Evolutionary conservation across 2,113 vertebrate species (phyloP), one percentile per base, ranked within the genome.

Genomic region (Nematolebias whitei): DNA sequence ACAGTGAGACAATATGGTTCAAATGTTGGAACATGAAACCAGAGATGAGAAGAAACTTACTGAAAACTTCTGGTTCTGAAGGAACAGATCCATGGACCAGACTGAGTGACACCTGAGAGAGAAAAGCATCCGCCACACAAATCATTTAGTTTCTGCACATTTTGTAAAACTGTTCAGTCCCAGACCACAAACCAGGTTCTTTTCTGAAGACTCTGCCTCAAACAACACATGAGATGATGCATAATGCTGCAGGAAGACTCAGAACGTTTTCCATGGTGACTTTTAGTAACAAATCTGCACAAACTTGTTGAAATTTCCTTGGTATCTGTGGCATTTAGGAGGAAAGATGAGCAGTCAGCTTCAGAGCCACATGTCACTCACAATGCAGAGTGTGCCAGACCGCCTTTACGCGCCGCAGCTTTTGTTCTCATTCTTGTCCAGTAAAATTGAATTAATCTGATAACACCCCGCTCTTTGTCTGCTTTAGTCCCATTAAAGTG

Each of bases 21-120:
- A n/a, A n/a, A n/a, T n/a, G n/a, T n/a, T n/a, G n/a, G n/a, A n/a
- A n/a, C n/a, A n/a, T n/a, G n/a, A n/a, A n/a, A n/a, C n/a, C n/a
- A 45, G 3, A 51, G 0, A 48, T 23, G 12, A 60, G 26, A 19
- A 48, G 26, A 67, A 56, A 90, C 90, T 92, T 91, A 93, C 89
- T 89, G 70, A 89, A 89, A 88, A 83, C 66, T 75, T 81, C 78
- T 85, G 87, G 83, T 85, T 54, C 87, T 84, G 84, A 83, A 74
- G 76, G 87, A 85, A 85, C 83, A 92, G 91, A 91, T 92, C 90
- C 89, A 92, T 93, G 74, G 88, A 91, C 88, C 84, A 85, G 79
- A 66, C 66, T 83, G 80, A 82, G 44, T 72, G 77, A 88, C 84
- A 88, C 89, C 90, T 92, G 76, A 20, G 91, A 88, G 63, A 88